A percentile compares a stretch with the other conserved stretches of the same genome.
Evolutionary conservation across 1,140 invertebrate genomes (phyloP).

Genomic region (Papilio aristodemus): DNA sequence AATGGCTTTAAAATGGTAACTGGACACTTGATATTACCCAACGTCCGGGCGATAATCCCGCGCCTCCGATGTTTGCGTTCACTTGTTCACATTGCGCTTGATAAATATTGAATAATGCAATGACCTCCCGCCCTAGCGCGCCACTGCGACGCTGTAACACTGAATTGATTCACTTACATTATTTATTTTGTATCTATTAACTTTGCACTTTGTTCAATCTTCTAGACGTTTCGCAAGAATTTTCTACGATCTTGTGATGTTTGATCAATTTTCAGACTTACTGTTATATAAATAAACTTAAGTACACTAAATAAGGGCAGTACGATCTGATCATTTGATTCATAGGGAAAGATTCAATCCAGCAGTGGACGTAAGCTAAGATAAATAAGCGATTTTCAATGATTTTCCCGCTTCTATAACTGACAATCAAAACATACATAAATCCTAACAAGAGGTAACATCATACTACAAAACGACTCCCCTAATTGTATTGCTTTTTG

Average conservation of each 20-base stretch:
- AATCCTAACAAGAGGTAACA: neutral
- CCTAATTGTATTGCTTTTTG: neutral
- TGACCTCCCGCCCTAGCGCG: conserved; percentile 33
- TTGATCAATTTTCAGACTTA: no score
- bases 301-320: no score
- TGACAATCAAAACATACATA: no score
- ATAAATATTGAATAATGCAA: conserved; percentile 43
- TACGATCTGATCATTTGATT: no score
- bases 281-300: no score
- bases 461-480: neutral
- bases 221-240: no score
- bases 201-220: neutral
- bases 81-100: conserved; percentile 10
- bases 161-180: neutral
- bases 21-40: conserved; percentile 17
- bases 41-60: conserved; percentile 15
- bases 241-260: no score
- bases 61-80: neutral
- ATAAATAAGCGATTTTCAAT: no score
- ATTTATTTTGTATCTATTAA: conserved; percentile 14
- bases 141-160: neutral
- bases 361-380: no score
- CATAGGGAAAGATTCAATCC: no score
- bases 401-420: no score
- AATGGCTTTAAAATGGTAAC: conserved; percentile 20